These are phyloP conservation scores for Irena cyanogastra DNA, from an alignment of 2,113 vertebrate genomes.

Conservation along the genomic window DNA sequence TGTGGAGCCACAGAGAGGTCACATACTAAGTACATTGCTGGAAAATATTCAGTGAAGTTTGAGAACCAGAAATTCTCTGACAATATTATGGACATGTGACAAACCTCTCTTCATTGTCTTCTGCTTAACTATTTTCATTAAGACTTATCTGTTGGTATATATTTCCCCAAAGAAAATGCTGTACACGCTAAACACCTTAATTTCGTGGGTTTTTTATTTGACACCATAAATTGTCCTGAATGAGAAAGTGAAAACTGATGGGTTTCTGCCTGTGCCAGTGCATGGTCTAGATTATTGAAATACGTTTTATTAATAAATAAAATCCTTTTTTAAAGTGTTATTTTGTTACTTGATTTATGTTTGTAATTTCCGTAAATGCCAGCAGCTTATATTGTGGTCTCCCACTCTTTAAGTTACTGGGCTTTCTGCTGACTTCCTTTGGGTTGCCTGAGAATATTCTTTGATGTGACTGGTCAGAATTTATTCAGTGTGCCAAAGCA, in stretches of 20 bases:
- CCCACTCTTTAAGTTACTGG: not conserved
- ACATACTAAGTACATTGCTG: constrained; percentile 64
- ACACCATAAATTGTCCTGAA: not conserved
- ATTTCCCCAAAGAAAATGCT: not conserved
- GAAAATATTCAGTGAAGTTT: constrained; percentile 49
- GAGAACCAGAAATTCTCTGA: constrained; percentile 11
- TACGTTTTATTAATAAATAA: constrained; percentile 9
- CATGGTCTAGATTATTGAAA: constrained; percentile 24
- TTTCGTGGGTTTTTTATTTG: not conserved
- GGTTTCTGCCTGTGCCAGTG: not conserved
- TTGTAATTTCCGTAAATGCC: constrained; percentile 11
- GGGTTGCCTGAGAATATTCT: not conserved
- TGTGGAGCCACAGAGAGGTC: constrained; percentile 66
- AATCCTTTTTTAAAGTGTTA: not conserved
- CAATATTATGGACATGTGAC: not conserved
- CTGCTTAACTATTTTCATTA: constrained; percentile 4
- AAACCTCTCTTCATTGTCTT: not conserved
- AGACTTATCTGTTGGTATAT: constrained; percentile 17
- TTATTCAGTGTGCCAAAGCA: not conserved
- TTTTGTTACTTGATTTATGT: constrained; percentile 49
- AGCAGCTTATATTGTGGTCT: not conserved
- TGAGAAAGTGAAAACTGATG: not conserved
- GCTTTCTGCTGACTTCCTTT: constrained; percentile 13
- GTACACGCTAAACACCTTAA: not conserved
- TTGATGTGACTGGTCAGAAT: not conserved